Base-by-base conservation (phyloP, 1,140 invertebrate species). In the Drosophila santomea region DNA sequence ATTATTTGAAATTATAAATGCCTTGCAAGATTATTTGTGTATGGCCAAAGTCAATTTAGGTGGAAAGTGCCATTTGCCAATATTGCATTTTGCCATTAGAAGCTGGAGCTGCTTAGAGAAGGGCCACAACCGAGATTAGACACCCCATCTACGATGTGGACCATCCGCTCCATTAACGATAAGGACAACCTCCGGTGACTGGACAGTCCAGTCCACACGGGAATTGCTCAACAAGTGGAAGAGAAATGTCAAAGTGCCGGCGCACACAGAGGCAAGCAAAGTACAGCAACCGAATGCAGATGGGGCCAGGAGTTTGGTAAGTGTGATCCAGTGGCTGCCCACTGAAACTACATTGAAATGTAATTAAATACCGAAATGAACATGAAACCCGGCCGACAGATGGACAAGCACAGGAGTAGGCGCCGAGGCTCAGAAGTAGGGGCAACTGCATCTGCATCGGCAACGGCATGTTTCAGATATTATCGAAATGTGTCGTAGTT, bases 351-450 rank as follows among this genome's bases (percentile, higher is more conserved):
- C 80, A 88, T 88, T 88, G 84, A 88, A 89, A 88, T 88, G 80
- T 84, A 88, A 88, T 88, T 88, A 88, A 88, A 88, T 89, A 78
- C 83, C 59, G 55, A 86, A 85, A 79, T 83, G 71, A 79, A 79
- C 79, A 88, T 69, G 63, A 68, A 61, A 58, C 74, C 68, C 39
- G 59, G 52, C 71, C 78, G 67, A 59, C 64, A 78, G 67, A 74
- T 50, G 51, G 44, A 41, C 44, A 62, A 35, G 74, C 35, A 20
- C 32, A 74, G 14, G 23, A 51, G 14, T 17, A 51, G 58, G 3
- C 36, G 48, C 17, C 28, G 20, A 44, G 25, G 36, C 41, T 14
- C n/a, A 17, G 17, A 32, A 32, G 28, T 32, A 2, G 10, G 5
- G 38, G 11, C 38, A 39, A 4, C 32, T 14, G 47, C 36, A 32